These are phyloP conservation scores for Euspilapteryx auroguttella DNA, from an alignment of 2,888 invertebrate species.

Conservation along the genomic window DNA sequence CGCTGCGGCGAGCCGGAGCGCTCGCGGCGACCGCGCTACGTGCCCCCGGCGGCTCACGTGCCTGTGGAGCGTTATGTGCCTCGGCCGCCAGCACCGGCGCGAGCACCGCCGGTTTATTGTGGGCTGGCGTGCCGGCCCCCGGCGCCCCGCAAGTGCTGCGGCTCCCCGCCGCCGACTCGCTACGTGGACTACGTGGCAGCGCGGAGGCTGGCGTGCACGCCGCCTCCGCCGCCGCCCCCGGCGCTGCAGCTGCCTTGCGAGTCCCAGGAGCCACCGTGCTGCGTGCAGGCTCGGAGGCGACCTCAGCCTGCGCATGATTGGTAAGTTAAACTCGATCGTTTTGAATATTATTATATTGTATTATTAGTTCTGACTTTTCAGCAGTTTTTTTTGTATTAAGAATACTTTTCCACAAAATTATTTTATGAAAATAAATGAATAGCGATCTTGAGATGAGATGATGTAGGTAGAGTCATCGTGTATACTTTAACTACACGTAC, in stretches of 20 bases:
- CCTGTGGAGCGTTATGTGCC: constrained; percentile 74
- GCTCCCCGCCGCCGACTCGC: constrained; percentile 45
- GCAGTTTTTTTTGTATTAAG: too few species aligned
- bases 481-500: too few species aligned
- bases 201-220: constrained; percentile 56
- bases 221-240: constrained; percentile 51
- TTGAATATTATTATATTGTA: too few species aligned
- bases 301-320: constrained; percentile 61
- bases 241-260: constrained; percentile 49
- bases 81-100: constrained; percentile 52
- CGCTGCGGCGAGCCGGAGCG: constrained; percentile 70
- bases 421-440: too few species aligned
- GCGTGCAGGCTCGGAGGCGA: constrained; percentile 58
- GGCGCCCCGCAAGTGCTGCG: constrained; percentile 47
- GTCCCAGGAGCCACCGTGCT: constrained; percentile 56
- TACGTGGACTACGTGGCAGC: constrained; percentile 68
- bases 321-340: too few species aligned
- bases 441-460: too few species aligned
- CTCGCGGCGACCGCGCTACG: constrained; percentile 62
- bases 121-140: constrained; percentile 49
- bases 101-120: constrained; percentile 56
- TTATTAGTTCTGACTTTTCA: too few species aligned
- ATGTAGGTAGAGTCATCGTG: too few species aligned
- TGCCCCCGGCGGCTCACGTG: constrained; percentile 70
- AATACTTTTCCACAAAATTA: too few species aligned